These are phyloP conservation scores for Melanotaenia boesemani DNA, from an alignment of 2,797 vertebrate genomes.

Conservation along the genomic window DNA sequence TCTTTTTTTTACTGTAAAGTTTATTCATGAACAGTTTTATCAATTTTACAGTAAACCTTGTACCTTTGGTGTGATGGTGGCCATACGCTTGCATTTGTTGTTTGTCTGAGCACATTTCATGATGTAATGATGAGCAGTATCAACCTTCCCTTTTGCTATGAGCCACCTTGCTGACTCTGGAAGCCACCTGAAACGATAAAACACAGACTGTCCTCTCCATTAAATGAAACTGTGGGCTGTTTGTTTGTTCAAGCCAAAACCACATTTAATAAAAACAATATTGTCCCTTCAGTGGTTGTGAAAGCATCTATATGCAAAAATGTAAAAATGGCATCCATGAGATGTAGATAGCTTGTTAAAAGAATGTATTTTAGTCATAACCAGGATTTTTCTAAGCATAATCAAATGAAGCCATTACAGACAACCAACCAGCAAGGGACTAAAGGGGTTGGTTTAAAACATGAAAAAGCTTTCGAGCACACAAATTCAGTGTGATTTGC, in stretches of 20 bases:
- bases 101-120: conserved; percentile 72
- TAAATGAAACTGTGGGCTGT: background rate
- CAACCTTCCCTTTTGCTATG: conserved; percentile 62
- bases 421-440: no score
- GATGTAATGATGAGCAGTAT: conserved; percentile 74
- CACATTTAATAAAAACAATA: background rate
- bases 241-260: background rate
- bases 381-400: background rate
- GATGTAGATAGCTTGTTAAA: background rate
- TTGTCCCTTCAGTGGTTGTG: background rate
- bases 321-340: background rate
- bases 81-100: conserved; percentile 56
- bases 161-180: conserved; percentile 82
- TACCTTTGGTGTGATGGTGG: conserved; percentile 61
- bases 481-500: background rate
- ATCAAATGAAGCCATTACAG: no score
- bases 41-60: background rate
- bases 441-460: no score
- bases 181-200: conserved; percentile 64
- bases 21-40: background rate
- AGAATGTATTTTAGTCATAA: background rate
- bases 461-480: background rate
- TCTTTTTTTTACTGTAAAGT: background rate
- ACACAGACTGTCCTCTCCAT: no score
- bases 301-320: background rate